Base-by-base conservation (phyloP, 2,888 invertebrate species). In the Portevinia maculata region DNA sequence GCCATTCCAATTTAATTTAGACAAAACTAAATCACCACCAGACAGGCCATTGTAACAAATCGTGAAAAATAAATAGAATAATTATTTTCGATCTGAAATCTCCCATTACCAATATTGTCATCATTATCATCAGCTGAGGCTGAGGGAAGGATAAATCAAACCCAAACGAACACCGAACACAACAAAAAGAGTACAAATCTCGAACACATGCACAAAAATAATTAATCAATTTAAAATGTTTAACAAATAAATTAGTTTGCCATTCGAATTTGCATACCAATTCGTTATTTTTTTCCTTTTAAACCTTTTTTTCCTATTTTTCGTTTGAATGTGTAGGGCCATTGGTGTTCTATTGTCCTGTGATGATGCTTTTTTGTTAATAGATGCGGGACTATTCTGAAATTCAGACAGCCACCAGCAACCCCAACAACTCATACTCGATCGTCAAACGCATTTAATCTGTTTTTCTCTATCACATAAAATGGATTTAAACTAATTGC, bases 151-250 rank as follows among this genome's bases (percentile, higher is more conserved):
- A 70, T 59, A 59, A 70, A 70, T 70, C 70, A 59, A 59, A 69
- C 37, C 17, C 70, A 48, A 17, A n/a, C 39, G 9, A 1, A 1
- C 7, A 1, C 15, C n/a, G n/a, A n/a, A n/a, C n/a, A n/a, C n/a
- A n/a, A 41, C 55, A 4, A 24, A 8, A 17, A 15, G 13, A 7
- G 5, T 19, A 17, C n/a, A 44, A 24, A n/a, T n/a, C n/a, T 15
- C 21, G 24, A 13, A 44, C 53, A 15, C 46, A 48, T 30, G 37
- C 39, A 28, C 30, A 41, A 50, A 39, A 39, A 71, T 52, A 62
- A 71, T 71, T 71, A 71, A 71, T 71, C 71, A 71, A 71, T 71
- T 71, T 71, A 62, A 71, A 71, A 71, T 71, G 71, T 71, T 71
- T 62, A 71, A 71, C 71, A 71, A 71, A 71, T 71, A 71, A 71